These are phyloP conservation scores for Oreocharis arfaki DNA, from an alignment of 2,113 vertebrate genomes.

Conservation along the genomic window DNA sequence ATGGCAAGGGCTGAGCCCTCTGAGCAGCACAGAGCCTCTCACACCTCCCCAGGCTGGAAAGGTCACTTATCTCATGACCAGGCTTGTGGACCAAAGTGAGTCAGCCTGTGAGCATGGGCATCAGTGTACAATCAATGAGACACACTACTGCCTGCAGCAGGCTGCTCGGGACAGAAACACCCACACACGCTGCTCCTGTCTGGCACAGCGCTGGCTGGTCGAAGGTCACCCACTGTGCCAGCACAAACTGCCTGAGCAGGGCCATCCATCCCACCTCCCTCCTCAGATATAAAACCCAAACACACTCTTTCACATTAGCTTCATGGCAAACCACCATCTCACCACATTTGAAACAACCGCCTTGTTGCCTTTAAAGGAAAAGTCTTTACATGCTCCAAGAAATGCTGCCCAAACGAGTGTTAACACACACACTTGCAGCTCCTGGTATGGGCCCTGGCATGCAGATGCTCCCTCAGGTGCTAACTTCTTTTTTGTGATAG, in stretches of 20 bases:
- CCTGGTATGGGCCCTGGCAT: neutral
- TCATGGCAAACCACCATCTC: neutral
- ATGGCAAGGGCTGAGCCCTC: neutral
- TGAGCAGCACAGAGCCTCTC: neutral
- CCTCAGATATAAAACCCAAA: neutral
- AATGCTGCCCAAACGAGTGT: neutral
- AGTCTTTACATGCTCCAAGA: neutral
- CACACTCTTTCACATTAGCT: neutral
- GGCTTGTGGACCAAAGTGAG: neutral
- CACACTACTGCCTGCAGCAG: neutral
- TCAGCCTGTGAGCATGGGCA: neutral
- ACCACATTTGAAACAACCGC: neutral
- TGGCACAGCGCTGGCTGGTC: neutral
- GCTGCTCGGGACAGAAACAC: neutral
- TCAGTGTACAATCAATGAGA: neutral
- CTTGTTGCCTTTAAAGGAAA: neutral
- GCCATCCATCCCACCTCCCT: neutral
- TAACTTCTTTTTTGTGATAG: neutral
- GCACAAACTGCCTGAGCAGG: neutral
- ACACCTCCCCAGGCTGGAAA: neutral
- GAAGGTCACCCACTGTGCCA: neutral
- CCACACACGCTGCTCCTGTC: neutral
- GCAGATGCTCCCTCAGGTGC: neutral
- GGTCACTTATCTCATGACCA: neutral
- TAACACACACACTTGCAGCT: neutral